These are phyloP conservation scores for Rhynchonema sp. DNA, from an alignment of 2,888 invertebrate genomes.

Conservation along the genomic window DNA sequence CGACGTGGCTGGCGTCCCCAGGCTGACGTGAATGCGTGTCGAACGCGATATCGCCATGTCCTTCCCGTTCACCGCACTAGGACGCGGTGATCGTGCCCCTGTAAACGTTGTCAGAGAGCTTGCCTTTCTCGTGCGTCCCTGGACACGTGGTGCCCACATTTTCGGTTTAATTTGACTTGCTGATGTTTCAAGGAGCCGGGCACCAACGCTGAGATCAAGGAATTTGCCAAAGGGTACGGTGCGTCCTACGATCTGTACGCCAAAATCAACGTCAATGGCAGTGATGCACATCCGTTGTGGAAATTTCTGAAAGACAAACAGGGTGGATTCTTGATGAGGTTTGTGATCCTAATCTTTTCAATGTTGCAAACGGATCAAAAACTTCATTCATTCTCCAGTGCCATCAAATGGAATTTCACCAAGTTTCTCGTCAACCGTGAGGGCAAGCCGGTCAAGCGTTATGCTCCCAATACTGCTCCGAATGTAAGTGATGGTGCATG, in stretches of 20 bases:
- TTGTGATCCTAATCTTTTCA: slow-evolving; percentile 1
- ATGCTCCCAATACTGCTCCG: slow-evolving; percentile 41
- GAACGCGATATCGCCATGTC: no score
- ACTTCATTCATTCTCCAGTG: slow-evolving; percentile 30
- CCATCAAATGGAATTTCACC: slow-evolving; percentile 74
- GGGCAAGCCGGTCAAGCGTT: slow-evolving; percentile 49
- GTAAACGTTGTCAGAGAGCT: no score
- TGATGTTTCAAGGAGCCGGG: not conserved
- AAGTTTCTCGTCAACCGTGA: slow-evolving; percentile 60
- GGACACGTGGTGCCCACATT: not conserved
- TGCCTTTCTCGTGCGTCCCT: no score
- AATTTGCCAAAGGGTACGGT: not conserved
- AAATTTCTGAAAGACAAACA: slow-evolving; percentile 15
- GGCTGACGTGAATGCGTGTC: no score
- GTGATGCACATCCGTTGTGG: not conserved
- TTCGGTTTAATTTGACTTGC: no score
- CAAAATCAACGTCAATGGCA: not conserved
- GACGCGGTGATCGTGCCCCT: no score
- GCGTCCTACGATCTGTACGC: not conserved
- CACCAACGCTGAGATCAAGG: not conserved
- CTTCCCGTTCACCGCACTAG: no score
- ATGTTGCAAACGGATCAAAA: not conserved
- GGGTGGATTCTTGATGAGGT: slow-evolving; percentile 36
- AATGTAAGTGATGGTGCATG: slow-evolving; percentile 3
- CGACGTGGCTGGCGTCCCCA: no score